Percentiles rank a stretch among this genome's conserved stretches.
Conservation (phyloP, 2,888 invertebrate genomes). For the Camponotus fellah region DNA sequence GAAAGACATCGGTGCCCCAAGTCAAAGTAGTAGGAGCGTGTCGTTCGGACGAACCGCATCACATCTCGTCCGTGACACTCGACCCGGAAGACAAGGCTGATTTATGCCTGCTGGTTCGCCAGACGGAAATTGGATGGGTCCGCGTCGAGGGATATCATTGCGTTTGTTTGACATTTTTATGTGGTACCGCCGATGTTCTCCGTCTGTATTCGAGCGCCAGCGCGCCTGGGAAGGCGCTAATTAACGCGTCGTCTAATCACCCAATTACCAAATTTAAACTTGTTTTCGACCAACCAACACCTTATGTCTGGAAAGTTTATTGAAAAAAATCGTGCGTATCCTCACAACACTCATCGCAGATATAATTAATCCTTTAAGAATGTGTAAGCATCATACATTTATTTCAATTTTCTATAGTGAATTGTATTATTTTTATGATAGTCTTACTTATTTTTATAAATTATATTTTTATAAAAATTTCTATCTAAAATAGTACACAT, state of each 20-base stretch:
- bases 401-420: slow-evolving; percentile 6
- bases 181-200: slow-evolving; percentile 16
- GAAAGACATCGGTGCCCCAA: slow-evolving; percentile 52
- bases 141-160: slow-evolving; percentile 43
- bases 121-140: slow-evolving; percentile 50
- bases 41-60: slow-evolving; percentile 23
- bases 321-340: background rate
- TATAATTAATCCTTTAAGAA: background rate
- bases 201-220: background rate
- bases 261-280: slow-evolving; percentile 4
- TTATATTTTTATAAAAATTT: background rate
- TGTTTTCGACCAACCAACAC: background rate
- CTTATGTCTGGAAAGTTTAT: background rate
- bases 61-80: slow-evolving; percentile 51
- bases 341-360: background rate
- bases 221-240: slow-evolving; percentile 31
- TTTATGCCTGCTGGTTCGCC: slow-evolving; percentile 50
- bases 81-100: slow-evolving; percentile 58
- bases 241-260: slow-evolving; percentile 41
- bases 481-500: background rate
- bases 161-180: slow-evolving; percentile 54
- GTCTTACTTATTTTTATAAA: background rate
- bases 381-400: background rate
- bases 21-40: slow-evolving; percentile 38
- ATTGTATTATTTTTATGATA: background rate